These are phyloP conservation scores for Pachydiplax longipennis DNA, from an alignment of 2,888 invertebrate species.

Conservation along the genomic window DNA sequence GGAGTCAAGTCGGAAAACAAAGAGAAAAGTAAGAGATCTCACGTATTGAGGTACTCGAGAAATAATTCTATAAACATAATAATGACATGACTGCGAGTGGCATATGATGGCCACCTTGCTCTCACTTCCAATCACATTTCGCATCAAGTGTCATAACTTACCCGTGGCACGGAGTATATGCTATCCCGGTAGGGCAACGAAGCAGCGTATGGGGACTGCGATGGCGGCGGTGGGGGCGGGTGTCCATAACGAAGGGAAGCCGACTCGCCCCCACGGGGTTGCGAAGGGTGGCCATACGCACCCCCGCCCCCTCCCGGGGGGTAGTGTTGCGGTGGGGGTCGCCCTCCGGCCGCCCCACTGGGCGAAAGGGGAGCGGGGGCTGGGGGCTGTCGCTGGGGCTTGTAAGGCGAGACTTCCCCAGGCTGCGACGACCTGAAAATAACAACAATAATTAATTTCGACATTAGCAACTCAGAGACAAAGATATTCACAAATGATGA, in stretches of 20 bases:
- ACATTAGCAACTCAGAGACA: neutral
- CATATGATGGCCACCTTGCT: too few species aligned
- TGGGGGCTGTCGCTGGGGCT: constrained; percentile 35
- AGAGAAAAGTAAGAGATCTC: too few species aligned
- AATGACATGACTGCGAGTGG: too few species aligned
- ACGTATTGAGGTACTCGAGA: too few species aligned
- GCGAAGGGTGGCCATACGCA: constrained; percentile 30
- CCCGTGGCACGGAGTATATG: constrained; percentile 34
- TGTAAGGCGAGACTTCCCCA: constrained; percentile 33
- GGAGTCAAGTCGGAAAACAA: too few species aligned
- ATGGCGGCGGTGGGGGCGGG: constrained; percentile 41
- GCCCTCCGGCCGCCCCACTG: constrained; percentile 19
- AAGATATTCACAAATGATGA: neutral
- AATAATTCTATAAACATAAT: too few species aligned
- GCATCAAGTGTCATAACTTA: neutral
- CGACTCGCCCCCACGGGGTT: constrained; percentile 24
- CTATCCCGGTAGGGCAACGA: constrained; percentile 28
- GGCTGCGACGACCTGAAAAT: constrained; percentile 25
- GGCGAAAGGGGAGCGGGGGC: constrained; percentile 42
- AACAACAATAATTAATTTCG: neutral
- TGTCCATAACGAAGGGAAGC: constrained; percentile 33
- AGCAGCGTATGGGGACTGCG: constrained; percentile 10
- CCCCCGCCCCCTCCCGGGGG: constrained; percentile 23
- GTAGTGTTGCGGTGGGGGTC: constrained; percentile 31
- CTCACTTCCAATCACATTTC: too few species aligned